Base-by-base conservation (phyloP, 2,113 vertebrate genomes). In the Rhombomys opimus region DNA sequence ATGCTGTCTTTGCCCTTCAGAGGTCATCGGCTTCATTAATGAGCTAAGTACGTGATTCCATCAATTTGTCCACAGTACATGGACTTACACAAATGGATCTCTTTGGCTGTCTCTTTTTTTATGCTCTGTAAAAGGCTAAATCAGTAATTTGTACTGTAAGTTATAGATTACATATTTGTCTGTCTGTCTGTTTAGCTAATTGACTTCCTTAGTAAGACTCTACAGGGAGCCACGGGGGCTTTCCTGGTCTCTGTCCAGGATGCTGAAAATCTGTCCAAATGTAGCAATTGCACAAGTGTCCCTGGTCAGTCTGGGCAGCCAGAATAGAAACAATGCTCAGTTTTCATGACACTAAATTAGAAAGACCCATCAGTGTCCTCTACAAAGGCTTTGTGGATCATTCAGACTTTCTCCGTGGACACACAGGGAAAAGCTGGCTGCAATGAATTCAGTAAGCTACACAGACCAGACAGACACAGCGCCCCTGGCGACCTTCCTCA, bases 11-110 rank as follows among this genome's bases (percentile, higher is more conserved):
- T 97, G 93, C 97, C 95, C 97, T 98, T 98, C 96, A 86, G 93
- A 94, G 96, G 75, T 98, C 98, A 98, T 59, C 68, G 97, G 63
- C 87, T 97, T 98, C 88, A 95, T 96, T 97, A 98, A 97, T 65
- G 96, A 98, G 94, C 75, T 91, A 68, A 70, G 72, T 93, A 92
- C 95, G 87, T 52, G 7, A 5, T 93, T 97, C 95, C 93, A 97
- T 95, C 95, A 86, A 80, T 95, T 98, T 95, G 76, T 70, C 95
- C 93, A 77, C 95, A 95, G 75, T 65, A 93, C 87, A 92, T 95
- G 87, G 94, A 97, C 95, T 97, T 94, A 92, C 61, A 90, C 88
- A 97, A 91, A 93, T 41, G n/a, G 91, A 94, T 95, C 81, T 89
- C 67, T 93, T 80, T 82, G 22, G 95, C 94, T 81, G 23, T 95